Base-by-base conservation (phyloP, 2,888 invertebrate species). In the Kryphioiulus occultus region DNA sequence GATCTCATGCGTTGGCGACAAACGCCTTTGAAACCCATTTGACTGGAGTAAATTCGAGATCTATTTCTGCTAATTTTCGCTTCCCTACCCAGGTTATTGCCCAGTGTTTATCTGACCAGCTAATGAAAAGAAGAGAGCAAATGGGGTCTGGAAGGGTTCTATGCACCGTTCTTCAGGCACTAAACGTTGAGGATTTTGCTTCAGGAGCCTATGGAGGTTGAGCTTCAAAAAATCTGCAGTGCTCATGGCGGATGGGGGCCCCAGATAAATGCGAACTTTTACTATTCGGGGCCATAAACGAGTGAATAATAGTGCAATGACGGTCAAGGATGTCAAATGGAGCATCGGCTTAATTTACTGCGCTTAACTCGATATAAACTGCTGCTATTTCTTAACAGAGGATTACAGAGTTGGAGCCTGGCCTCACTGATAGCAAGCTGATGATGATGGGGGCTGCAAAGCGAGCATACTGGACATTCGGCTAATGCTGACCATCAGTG, bases 311-410 rank as follows among this genome's bases (percentile, higher is more conserved):
- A 39, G 84, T 32, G 19, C 39, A 19, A 84, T 84, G 84, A 84
- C 32, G 84, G 32, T 39, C 39, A 32, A 39, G 5, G 32, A 84
- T 84, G 84, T 84, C 84, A 84, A 84, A 84, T 84, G 19, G 84
- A 84, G 84, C 84, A 84, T 39, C 19, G 39, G 32, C 12, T 84
- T 39, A 84, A 84, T 84, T 84, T 39, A 84, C 39, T 84, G 84
- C 84, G 84, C 84, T 35, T 39, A 59, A 7, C 2, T 59, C 59
- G 5, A 59, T 12, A 59, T 59, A 59, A 59, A 59, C 59, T 59
- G 22, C 59, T n/a, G 7, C 22, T 59, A 22, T 59, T 59, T 59
- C 59, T 59, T 59, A 59, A 59, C 59, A 4, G 59, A 22, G 59
- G 59, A 59, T 59, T 59, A 59, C 59, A 9, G 53, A 59, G n/a